A percentile compares a stretch with the other conserved stretches of the same genome.
Conservation (phyloP, 92 coral and sea anemone genomes). For the Bergia puertoricense region DNA sequence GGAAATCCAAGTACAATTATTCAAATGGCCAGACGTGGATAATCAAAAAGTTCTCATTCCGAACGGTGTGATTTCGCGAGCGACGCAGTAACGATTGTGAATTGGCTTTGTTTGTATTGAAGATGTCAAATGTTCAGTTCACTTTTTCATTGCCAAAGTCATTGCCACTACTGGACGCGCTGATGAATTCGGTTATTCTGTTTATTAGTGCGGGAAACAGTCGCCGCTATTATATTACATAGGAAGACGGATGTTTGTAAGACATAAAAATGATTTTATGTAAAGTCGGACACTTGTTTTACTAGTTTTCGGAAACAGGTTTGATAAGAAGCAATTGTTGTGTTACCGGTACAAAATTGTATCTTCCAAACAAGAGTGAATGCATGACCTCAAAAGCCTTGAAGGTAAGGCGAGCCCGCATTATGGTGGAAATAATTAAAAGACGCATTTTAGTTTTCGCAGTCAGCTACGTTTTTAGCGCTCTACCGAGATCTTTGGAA, state of each 20-base stretch:
- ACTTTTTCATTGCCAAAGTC: not conserved
- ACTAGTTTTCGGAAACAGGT: slow-evolving; percentile 11
- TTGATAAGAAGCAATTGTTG: not conserved
- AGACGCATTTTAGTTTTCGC: no score
- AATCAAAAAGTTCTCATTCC: not conserved
- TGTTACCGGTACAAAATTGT: not conserved
- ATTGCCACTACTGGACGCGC: not conserved
- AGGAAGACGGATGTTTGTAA: not conserved
- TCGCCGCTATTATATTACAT: not conserved
- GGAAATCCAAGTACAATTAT: no score
- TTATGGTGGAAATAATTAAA: no score
- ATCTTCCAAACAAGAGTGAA: not conserved
- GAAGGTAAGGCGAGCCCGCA: no score
- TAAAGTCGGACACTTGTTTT: slow-evolving; percentile 2
- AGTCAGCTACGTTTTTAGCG: no score
- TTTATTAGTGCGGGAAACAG: not conserved
- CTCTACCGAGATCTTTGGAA: no score
- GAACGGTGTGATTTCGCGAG: not conserved
- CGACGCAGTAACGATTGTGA: not conserved
- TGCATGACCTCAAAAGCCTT: no score
- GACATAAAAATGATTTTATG: not conserved
- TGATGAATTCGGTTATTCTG: not conserved
- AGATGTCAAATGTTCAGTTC: not conserved
- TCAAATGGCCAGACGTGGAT: not conserved
- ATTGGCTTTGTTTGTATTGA: not conserved